A percentile compares a stretch with the other conserved stretches of the same genome.
phyloP scores from a whole-genome alignment of 2,113 vertebrate genomes.

The Orientallactaga bullata region DNA sequence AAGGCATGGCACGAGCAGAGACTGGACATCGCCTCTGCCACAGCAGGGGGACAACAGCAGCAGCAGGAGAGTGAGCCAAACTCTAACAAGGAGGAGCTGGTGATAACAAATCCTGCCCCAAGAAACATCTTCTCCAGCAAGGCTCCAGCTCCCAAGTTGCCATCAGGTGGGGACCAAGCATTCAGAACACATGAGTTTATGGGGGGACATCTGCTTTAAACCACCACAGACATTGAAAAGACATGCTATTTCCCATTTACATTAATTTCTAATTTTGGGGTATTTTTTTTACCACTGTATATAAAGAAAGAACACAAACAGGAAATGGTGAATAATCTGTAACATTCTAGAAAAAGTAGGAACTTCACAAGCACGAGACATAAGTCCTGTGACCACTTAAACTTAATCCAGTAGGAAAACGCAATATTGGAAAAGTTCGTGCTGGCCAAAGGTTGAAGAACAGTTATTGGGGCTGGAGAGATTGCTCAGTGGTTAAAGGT shows the following conservation, averaged over 20 bases:
- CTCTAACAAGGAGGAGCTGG: too few relatives aligned
- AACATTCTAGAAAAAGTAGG: not conserved
- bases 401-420: slow-evolving; percentile 8
- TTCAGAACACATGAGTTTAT: too few relatives aligned
- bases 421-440: not conserved
- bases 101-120: too few relatives aligned
- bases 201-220: too few relatives aligned
- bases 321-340: not conserved
- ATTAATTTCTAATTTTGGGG: not conserved
- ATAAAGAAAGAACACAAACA: slow-evolving; percentile 8
- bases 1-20: too few relatives aligned
- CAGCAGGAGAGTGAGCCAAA: too few relatives aligned
- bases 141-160: too few relatives aligned
- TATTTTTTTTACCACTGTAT: not conserved
- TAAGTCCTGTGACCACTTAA: not conserved
- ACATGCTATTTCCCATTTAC: not conserved
- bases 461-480: not conserved
- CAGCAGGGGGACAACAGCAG: too few relatives aligned
- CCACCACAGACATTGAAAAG: not conserved
- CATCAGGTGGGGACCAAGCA: too few relatives aligned
- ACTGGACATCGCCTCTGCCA: too few relatives aligned
- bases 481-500: too few relatives aligned
- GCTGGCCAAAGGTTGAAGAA: not conserved
- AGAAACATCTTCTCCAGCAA: too few relatives aligned
- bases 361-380: not conserved